These are phyloP conservation scores for Linyphia triangularis DNA, from an alignment of 2,888 invertebrate species.

Conservation along the genomic window DNA sequence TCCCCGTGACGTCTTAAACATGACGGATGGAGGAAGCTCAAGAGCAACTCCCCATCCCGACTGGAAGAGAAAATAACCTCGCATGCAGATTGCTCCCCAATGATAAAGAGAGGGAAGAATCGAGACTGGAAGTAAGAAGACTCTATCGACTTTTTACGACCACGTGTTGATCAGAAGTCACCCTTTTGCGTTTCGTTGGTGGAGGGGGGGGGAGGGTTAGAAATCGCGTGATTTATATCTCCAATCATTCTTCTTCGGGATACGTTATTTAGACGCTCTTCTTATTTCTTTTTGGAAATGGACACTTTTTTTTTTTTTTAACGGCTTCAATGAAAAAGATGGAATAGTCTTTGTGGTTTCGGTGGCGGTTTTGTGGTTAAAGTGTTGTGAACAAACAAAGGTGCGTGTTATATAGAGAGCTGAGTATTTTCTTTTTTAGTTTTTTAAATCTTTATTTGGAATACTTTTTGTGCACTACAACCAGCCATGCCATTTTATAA, in stretches of 20 bases:
- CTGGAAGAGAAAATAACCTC: constrained; percentile 38
- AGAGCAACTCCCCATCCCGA: constrained; percentile 32
- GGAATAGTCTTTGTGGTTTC: too few species aligned
- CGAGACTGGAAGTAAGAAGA: not conserved
- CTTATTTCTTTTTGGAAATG: not conserved
- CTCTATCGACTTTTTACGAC: constrained; percentile 56
- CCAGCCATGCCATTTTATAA: too few species aligned
- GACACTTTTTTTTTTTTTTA: too few species aligned
- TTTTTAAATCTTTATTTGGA: too few species aligned
- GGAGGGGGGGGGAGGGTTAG: constrained; percentile 39
- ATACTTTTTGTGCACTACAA: too few species aligned
- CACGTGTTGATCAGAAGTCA: constrained; percentile 60
- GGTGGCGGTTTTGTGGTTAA: too few species aligned
- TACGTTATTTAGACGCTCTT: too few species aligned
- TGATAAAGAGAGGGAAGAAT: not conserved
- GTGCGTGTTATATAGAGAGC: too few species aligned
- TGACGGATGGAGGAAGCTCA: constrained; percentile 48
- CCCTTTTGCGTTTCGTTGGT: too few species aligned
- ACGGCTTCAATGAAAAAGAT: too few species aligned
- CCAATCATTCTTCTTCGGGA: constrained; percentile 37
- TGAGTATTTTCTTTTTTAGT: too few species aligned
- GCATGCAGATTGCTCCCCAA: constrained; percentile 52
- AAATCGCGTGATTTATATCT: constrained; percentile 58
- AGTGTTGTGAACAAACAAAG: too few species aligned
- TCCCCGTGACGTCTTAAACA: not conserved